Percentiles rank a stretch among this genome's conserved stretches.
Conservation (phyloP, 2,888 invertebrate species). For the Nysson spinosus region DNA sequence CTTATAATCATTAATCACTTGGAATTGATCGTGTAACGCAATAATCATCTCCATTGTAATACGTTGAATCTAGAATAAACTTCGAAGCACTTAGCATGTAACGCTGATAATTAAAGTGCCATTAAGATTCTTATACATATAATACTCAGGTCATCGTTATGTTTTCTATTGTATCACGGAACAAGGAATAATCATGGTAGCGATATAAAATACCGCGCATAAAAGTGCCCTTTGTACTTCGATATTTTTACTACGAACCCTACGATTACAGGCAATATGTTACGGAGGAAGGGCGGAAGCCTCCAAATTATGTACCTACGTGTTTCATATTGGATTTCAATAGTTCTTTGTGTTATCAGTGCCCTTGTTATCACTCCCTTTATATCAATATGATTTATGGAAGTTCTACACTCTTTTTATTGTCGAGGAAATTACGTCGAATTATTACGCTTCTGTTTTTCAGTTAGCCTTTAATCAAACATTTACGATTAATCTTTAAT, state of each 20-base stretch:
- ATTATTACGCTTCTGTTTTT: too few relatives aligned
- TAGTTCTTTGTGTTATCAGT: too few relatives aligned
- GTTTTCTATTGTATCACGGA: conserved; percentile 29
- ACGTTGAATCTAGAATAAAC: background rate
- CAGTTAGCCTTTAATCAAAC: too few relatives aligned
- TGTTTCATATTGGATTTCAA: too few relatives aligned
- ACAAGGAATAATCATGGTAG: conserved; percentile 4
- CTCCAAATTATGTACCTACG: too few relatives aligned
- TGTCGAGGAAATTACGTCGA: too few relatives aligned
- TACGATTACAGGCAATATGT: background rate
- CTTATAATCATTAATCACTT: conserved; percentile 26
- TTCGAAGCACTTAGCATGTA: conserved; percentile 3
- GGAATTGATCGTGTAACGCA: conserved; percentile 5
- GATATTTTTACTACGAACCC: conserved; percentile 6
- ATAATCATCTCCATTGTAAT: background rate
- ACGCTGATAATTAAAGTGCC: conserved; percentile 45
- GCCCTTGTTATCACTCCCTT: too few relatives aligned
- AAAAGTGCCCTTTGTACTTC: conserved; percentile 39
- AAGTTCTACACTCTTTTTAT: too few relatives aligned
- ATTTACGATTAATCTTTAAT: too few relatives aligned
- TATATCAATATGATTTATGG: too few relatives aligned
- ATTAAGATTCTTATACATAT: conserved; percentile 45
- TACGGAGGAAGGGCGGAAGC: background rate
- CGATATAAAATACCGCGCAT: background rate
- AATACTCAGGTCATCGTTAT: conserved; percentile 34